phyloP scores from a whole-genome alignment of 2,888 invertebrate genomes.

The Cryptus armator region DNA sequence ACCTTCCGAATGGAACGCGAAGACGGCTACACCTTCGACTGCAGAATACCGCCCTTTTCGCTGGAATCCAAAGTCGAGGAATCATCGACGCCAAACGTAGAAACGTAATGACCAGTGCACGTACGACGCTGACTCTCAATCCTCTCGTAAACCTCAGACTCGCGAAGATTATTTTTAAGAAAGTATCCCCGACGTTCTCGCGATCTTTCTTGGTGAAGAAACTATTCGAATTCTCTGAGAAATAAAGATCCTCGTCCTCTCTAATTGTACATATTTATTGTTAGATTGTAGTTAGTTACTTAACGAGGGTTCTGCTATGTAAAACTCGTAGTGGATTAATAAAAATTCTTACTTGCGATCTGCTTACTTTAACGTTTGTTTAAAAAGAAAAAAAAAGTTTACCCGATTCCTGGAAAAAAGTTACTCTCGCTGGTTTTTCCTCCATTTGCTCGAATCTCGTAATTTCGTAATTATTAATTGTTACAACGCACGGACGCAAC shows the following conservation, averaged over 20 bases:
- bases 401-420: background rate
- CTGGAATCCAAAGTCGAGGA: constrained; percentile 97
- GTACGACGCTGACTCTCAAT: background rate
- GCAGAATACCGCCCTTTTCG: constrained; percentile 98
- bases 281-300: constrained; percentile 52
- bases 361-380: background rate
- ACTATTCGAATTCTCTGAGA: constrained; percentile 21
- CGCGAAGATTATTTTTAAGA: constrained; percentile 31
- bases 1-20: constrained; percentile 99
- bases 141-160: background rate
- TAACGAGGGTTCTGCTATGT: constrained; percentile 48
- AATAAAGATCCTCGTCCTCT: constrained; percentile 55
- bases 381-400: background rate
- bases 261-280: constrained; percentile 66
- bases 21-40: constrained; percentile 98
- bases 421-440: too few relatives aligned
- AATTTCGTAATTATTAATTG: too few relatives aligned
- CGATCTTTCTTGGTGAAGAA: constrained; percentile 4
- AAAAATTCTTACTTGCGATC: constrained; percentile 55
- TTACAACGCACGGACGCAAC: too few relatives aligned
- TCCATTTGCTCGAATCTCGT: too few relatives aligned
- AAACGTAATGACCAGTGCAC: constrained; percentile 68
- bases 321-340: constrained; percentile 56
- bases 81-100: constrained; percentile 81
- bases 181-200: constrained; percentile 19